Conservation (phyloP, 2,113 vertebrate species). For the Geothlypis trichas region DNA sequence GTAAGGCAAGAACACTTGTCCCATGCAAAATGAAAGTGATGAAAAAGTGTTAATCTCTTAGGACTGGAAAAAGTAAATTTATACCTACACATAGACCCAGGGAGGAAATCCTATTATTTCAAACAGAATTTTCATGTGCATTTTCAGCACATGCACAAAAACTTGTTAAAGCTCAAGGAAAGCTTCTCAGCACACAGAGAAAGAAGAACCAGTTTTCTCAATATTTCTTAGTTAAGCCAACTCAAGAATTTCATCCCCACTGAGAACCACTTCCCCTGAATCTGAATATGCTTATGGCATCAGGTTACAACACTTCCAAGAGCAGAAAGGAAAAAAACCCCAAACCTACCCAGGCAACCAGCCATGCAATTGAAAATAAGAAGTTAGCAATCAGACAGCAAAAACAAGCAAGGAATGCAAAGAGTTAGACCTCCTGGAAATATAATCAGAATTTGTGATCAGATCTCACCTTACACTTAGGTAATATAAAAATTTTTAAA, state of each 20-base stretch:
- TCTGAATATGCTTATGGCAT: conserved; percentile 39
- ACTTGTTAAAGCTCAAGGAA: neutral
- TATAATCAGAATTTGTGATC: neutral
- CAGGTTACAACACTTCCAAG: conserved; percentile 69
- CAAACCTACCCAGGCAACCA: neutral
- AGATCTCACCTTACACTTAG: neutral
- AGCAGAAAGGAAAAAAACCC: neutral
- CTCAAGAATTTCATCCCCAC: conserved; percentile 70
- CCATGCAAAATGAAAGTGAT: neutral
- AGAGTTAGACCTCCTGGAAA: neutral
- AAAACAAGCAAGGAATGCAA: neutral
- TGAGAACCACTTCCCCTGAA: conserved; percentile 32
- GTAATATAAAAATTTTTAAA: neutral
- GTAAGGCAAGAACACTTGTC: neutral
- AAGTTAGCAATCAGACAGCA: neutral
- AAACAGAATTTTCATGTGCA: neutral
- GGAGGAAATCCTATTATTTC: neutral
- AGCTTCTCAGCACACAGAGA: neutral
- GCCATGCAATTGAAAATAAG: neutral
- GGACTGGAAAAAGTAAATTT: neutral
- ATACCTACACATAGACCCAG: neutral
- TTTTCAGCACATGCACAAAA: neutral
- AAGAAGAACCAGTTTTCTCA: neutral
- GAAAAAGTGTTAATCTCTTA: neutral
- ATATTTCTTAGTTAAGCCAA: neutral